Conservation (phyloP, 2,888 invertebrate genomes). For the Cephus rjabovi region DNA sequence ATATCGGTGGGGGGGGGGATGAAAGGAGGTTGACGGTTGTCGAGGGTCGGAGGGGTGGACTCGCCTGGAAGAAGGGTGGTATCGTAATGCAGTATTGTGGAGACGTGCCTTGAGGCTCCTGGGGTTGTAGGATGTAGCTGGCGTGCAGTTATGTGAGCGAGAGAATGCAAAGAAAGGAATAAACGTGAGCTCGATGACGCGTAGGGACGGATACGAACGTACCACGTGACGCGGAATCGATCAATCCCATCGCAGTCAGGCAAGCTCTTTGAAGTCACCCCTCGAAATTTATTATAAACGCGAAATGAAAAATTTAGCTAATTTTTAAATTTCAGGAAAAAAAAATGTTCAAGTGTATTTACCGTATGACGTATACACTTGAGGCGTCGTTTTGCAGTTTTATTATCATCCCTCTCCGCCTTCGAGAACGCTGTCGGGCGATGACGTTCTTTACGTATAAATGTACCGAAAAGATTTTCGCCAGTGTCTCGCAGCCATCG, state of each 20-base stretch:
- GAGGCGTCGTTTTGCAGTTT: not conserved
- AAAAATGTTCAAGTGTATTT: not conserved
- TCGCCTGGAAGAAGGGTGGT: conserved; percentile 28
- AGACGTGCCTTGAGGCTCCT: conserved; percentile 45
- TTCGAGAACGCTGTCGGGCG: not conserved
- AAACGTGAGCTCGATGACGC: conserved; percentile 8
- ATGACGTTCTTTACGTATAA: not conserved
- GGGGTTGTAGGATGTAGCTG: conserved; percentile 40
- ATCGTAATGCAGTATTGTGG: conserved; percentile 54
- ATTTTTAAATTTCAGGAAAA: not conserved
- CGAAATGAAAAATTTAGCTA: not conserved
- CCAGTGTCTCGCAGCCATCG: not conserved
- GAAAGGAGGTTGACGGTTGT: not conserved
- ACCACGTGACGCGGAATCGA: conserved; percentile 12
- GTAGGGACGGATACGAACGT: conserved; percentile 27
- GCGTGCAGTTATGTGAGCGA: conserved; percentile 39
- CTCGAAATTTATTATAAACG: not conserved
- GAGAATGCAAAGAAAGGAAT: conserved; percentile 36
- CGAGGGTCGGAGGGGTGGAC: conserved; percentile 16
- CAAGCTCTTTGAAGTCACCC: not conserved
- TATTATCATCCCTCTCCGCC: not conserved
- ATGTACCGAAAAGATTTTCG: not conserved
- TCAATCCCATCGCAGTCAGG: not conserved
- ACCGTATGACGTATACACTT: not conserved
- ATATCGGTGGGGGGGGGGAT: not conserved